Conservation (phyloP, 2,113 vertebrate genomes). For the Centropus bengalensis region DNA sequence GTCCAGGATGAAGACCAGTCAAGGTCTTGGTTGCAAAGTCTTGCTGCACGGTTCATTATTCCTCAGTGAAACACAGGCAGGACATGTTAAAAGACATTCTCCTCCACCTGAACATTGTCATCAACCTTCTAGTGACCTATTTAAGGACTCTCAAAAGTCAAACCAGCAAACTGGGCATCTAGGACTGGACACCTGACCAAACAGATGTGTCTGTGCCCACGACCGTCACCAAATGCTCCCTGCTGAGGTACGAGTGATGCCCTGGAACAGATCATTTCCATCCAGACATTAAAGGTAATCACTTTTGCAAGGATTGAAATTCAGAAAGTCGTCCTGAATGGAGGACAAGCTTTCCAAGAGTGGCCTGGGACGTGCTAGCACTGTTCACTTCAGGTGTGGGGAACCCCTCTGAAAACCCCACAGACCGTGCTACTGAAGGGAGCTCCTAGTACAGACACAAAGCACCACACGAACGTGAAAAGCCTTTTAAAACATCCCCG, state of each 20-base stretch:
- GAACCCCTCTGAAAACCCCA: background rate
- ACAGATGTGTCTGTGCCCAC: background rate
- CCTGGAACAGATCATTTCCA: background rate
- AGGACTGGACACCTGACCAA: background rate
- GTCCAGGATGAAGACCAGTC: background rate
- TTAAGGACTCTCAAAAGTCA: background rate
- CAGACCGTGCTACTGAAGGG: background rate
- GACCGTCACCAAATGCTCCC: background rate
- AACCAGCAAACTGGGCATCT: background rate
- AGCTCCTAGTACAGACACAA: background rate
- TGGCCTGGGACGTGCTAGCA: fast-evolving
- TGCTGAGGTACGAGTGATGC: background rate
- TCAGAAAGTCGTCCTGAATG: background rate
- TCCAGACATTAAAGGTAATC: background rate
- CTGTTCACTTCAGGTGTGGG: background rate
- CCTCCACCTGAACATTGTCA: background rate
- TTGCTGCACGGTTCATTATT: background rate
- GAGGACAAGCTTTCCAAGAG: background rate
- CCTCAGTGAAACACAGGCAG: fast-evolving
- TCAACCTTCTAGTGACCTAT: background rate
- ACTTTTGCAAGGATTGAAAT: background rate
- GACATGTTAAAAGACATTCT: background rate
- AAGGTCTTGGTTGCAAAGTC: background rate
- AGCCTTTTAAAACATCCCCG: background rate
- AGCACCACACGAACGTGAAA: background rate